Conservation (phyloP, 2,888 invertebrate species). For the Caenorhabditis zanzibari region DNA sequence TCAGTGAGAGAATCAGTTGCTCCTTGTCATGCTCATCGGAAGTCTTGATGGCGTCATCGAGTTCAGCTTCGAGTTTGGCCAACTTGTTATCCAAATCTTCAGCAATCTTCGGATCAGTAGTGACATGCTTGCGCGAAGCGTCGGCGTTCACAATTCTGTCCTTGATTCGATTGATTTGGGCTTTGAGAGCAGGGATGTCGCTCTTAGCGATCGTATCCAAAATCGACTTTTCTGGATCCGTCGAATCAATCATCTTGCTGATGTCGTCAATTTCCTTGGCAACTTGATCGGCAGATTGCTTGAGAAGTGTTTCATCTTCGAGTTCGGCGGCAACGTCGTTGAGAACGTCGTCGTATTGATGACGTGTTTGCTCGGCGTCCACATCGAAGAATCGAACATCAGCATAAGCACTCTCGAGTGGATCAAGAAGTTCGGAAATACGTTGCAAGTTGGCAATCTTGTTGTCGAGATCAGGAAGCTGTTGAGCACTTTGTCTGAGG, state of each 20-base stretch:
- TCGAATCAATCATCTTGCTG: constrained; percentile 47
- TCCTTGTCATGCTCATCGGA: constrained; percentile 68
- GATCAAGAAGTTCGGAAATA: constrained; percentile 71
- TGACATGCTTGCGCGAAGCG: constrained; percentile 64
- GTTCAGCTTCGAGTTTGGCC: constrained; percentile 64
- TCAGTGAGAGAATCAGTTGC: constrained; percentile 63
- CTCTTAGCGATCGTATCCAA: constrained; percentile 53
- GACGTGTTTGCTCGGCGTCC: constrained; percentile 75
- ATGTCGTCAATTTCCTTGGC: constrained; percentile 66
- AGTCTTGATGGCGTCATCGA: constrained; percentile 63
- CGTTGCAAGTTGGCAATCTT: constrained; percentile 69
- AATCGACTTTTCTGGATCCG: constrained; percentile 49
- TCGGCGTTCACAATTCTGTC: constrained; percentile 60
- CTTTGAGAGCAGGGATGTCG: constrained; percentile 66
- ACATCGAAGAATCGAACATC: constrained; percentile 79
- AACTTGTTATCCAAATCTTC: constrained; percentile 51
- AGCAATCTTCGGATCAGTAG: constrained; percentile 50
- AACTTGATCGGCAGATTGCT: constrained; percentile 70
- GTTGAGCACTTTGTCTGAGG: constrained; percentile 35
- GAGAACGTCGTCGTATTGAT: constrained; percentile 73
- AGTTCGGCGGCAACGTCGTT: constrained; percentile 66
- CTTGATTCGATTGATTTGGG: constrained; percentile 65
- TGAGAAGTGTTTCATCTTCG: constrained; percentile 69
- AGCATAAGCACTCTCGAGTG: constrained; percentile 73
- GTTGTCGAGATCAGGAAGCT: constrained; percentile 57